Evolutionary conservation across 2,113 vertebrate genomes (phyloP), one percentile per base, ranked within the genome.

Genomic region (Aix galericulata): DNA sequence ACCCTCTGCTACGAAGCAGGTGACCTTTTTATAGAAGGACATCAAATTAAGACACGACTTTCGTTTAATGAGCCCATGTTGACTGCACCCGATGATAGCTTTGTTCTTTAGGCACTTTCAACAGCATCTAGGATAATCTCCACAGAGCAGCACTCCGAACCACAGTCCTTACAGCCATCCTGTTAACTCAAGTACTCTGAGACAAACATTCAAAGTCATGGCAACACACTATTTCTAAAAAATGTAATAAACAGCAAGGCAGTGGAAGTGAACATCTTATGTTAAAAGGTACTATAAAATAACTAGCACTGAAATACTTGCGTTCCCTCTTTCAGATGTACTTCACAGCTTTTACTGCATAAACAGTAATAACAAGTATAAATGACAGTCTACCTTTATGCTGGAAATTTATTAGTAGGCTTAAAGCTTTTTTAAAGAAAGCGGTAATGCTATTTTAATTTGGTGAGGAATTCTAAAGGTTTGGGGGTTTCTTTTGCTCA

Each of bases 161-260:
- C 31, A 31, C 42, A 79, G 1, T 44, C 68, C 40, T 62, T 42
- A 15, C 25, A 8, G 16, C 50, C 53, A 31, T 29, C 26, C 55
- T 44, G 12, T 25, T 75, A 59, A 23, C 14, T 55, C 7, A 27
- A 56, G 8, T 5, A 27, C 13, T 34, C n/a, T 0, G 0, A 79
- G 16, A 79, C 11, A 36, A 82, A 59, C 38, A 34, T 11, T 1
- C 0, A 11, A 68, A 77, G 32, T 26, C 75, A 76, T 0, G 0
- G 52, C 16, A 78, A 67, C 6, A 17, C 4, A 21, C 1, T 7
- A 4, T 23, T 74, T 32, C 69, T 56, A 23, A 52, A 36, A 81
- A 75, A 58, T 18, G 53, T 34, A 56, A 48, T 11, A 23, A 68
- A 68, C 11, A 68, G 25, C 58, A 79, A 84, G 71, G 58, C 34